Evolutionary conservation across 23 tunicate species (phyloP).

Genomic region (Trididemnum clinides): DNA sequence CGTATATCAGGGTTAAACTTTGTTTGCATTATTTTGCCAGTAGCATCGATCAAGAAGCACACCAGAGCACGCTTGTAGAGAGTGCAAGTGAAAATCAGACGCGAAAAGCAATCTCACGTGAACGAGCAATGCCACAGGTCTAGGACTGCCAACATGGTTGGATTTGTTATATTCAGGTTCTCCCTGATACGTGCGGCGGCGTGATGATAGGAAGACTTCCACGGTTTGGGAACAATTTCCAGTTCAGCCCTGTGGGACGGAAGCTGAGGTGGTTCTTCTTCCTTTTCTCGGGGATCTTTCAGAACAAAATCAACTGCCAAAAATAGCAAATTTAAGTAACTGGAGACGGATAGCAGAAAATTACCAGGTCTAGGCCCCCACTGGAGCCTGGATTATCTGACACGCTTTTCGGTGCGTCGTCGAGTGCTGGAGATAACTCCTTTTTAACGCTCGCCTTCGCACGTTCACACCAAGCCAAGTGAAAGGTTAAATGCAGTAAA

Average conservation of each 20-base stretch:
- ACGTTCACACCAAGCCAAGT: no score
- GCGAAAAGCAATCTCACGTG: conserved; percentile 30
- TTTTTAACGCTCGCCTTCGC: no score
- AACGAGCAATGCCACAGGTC: conserved; percentile 92
- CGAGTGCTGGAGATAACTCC: no score
- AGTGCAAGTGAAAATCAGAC: no score
- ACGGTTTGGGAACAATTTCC: conserved; percentile 88
- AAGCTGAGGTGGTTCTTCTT: conserved; percentile 65
- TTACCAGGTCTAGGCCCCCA: neutral
- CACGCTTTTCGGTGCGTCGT: no score
- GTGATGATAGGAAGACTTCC: conserved; percentile 58
- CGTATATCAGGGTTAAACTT: no score
- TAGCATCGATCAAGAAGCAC: no score
- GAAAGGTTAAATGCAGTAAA: no score
- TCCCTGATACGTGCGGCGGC: conserved; percentile 46
- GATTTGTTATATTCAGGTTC: conserved; percentile 78
- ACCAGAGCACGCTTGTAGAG: no score
- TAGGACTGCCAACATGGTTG: conserved; percentile 89
- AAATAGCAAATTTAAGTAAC: neutral
- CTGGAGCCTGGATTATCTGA: no score
- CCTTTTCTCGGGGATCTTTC: conserved; percentile 92
- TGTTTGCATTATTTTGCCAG: no score
- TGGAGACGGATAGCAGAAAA: neutral
- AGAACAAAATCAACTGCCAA: conserved; percentile 90
- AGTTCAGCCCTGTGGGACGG: conserved; percentile 79